Percentiles rank a stretch among this genome's conserved stretches.
Evolutionary conservation across 23 tunicate genomes (phyloP).

Genomic region (Oikopleura dioica): DNA sequence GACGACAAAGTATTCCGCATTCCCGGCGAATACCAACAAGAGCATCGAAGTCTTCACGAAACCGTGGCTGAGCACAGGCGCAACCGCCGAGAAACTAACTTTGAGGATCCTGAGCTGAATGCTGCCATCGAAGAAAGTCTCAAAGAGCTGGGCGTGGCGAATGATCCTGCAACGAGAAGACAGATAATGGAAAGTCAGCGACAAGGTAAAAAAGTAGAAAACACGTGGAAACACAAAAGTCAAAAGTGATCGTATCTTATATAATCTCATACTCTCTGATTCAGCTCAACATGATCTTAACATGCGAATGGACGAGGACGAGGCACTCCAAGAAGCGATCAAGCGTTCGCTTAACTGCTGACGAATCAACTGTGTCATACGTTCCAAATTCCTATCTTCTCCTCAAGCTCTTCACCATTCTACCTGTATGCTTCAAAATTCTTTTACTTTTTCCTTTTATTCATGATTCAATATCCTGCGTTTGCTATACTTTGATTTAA

Average conservation of each 20-base stretch:
- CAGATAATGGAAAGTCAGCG: not conserved
- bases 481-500: no score
- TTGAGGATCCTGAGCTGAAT: not conserved
- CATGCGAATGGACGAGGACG: not conserved
- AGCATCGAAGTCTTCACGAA: not conserved
- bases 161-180: not conserved
- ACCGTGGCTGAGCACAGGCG: not conserved
- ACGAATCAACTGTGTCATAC: no score
- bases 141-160: not conserved
- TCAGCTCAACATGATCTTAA: not conserved
- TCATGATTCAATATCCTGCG: no score
- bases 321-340: constrained; percentile 3
- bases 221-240: not conserved
- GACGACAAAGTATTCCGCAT: not conserved
- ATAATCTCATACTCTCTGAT: not conserved
- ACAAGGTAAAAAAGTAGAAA: no score
- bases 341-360: not conserved
- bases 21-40: not conserved
- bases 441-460: no score
- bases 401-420: no score
- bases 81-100: not conserved
- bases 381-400: no score
- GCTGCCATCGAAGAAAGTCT: not conserved
- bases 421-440: no score
- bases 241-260: not conserved